Base-by-base conservation (phyloP, 1,140 invertebrate genomes). In the Panonychus citri region DNA sequence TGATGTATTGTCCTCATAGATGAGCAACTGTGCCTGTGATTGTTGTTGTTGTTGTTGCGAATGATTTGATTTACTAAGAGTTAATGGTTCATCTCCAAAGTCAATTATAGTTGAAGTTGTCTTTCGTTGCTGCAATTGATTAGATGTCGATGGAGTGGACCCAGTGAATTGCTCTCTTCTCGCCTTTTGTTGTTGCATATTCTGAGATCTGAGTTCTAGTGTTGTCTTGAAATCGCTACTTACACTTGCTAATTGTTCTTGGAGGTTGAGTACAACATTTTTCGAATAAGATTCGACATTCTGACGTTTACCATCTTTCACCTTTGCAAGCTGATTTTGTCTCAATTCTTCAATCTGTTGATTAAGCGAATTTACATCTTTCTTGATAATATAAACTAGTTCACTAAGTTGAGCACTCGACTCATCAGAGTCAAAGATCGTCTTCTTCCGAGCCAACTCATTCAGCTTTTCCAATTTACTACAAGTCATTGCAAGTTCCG, bases 311-410 rank as follows among this genome's bases (percentile, higher is more conserved):
- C 77, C 79, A 68, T 66, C 59, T 63, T 66, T 51, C 62, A 67
- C 13, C 58, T 65, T 64, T 37, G 67, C 66, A 48, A 74, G 59
- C 67, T 74, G 59, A 27, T 40, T 21, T 56, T 71, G 61, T 60
- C 74, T 70, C 5, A 77, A 62, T 56, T 70, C 66, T 13, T 86
- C 88, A 66, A 99, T 96, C 73, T 98, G 88, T 67, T 90, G 81
- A 73, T 97, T 97, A 54, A 98, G 75, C 64, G 82, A 85, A 68
- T 80, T 83, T 54, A 98, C 77, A 71, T 98, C 94, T 63, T 87
- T 83, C 73, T 96, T 97, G 28, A 99, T 94, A 48, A 96, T 94
- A 65, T 89, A 90, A 1, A 91, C 96, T 40, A 99, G 70, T 68
- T 97, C 89, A 70, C 98, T 88, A 54, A 99, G 94, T 75, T 99